These are phyloP conservation scores for Dicroscelio sp. DNA, from an alignment of 2,888 invertebrate genomes.

Conservation along the genomic window DNA sequence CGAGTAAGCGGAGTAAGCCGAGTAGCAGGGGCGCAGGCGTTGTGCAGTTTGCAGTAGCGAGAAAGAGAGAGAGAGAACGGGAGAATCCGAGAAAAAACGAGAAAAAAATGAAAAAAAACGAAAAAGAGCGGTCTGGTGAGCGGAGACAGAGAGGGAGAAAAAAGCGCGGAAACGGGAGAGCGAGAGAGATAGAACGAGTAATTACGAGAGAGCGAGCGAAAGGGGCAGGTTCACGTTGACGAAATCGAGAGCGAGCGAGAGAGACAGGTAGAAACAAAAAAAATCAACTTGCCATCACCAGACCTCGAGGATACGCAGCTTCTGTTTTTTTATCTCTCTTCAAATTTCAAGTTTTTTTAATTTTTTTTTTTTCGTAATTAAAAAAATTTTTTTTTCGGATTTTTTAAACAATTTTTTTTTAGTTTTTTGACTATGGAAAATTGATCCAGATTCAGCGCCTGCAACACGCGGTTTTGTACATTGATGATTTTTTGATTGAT, in stretches of 20 bases:
- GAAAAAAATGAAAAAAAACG: conserved; percentile 81
- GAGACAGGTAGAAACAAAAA: conserved; percentile 78
- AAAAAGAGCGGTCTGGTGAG: conserved; percentile 82
- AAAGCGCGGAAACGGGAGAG: no score
- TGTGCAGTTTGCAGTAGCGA: conserved; percentile 91
- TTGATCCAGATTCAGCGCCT: no score
- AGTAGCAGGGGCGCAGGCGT: conserved; percentile 90
- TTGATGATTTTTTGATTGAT: no score
- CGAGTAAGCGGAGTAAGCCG: conserved; percentile 91
- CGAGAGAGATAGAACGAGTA: no score
- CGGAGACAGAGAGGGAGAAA: no score
- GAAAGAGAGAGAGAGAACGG: conserved; percentile 89
- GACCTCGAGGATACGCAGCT: conserved; percentile 76
- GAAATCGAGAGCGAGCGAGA: conserved; percentile 42
- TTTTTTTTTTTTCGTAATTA: background rate
- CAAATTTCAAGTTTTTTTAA: background rate
- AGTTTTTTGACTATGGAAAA: no score
- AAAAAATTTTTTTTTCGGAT: no score
- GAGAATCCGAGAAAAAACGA: conserved; percentile 85
- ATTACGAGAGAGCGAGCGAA: no score
- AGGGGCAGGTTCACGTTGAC: conserved; percentile 57
- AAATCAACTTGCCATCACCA: conserved; percentile 79
- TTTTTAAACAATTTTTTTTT: no score
- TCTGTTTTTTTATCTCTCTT: background rate
- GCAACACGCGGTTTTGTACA: no score